Conservation (phyloP, 2,888 invertebrate genomes). For the Drosophila neonasuta region DNA sequence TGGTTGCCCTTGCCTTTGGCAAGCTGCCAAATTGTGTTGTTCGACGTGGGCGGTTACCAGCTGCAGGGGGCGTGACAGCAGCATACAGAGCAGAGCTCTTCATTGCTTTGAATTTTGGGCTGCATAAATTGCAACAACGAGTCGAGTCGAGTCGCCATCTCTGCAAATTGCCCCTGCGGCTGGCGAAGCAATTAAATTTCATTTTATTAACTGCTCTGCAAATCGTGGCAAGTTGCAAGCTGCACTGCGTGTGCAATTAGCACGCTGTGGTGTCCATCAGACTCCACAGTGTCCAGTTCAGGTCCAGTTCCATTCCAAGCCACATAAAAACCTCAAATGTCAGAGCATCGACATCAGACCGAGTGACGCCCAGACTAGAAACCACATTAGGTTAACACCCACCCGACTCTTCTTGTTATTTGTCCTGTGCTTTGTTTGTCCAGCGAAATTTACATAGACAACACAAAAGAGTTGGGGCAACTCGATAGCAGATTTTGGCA, state of each 20-base stretch:
- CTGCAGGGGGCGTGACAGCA: slow-evolving; percentile 26
- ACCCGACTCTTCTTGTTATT: slow-evolving; percentile 11
- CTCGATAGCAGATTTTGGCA: slow-evolving; percentile 7
- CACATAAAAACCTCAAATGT: slow-evolving; percentile 34
- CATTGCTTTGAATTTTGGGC: slow-evolving; percentile 33
- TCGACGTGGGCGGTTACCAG: slow-evolving; percentile 43
- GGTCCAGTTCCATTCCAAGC: not conserved
- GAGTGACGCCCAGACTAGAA: slow-evolving; percentile 18
- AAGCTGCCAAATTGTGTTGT: slow-evolving; percentile 68
- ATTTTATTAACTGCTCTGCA: slow-evolving; percentile 63
- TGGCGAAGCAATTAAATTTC: slow-evolving; percentile 68
- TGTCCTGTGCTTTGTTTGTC: slow-evolving; percentile 18
- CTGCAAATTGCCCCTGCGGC: slow-evolving; percentile 63
- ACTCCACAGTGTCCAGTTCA: not conserved
- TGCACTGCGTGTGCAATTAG: slow-evolving; percentile 64
- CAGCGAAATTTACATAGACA: slow-evolving; percentile 35
- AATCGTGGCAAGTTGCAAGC: slow-evolving; percentile 40
- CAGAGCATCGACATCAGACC: slow-evolving; percentile 37
- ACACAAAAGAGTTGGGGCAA: not conserved
- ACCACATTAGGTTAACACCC: slow-evolving; percentile 42
- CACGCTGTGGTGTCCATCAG: slow-evolving; percentile 12
- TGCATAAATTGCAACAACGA: slow-evolving; percentile 54
- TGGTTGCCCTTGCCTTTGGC: slow-evolving; percentile 50
- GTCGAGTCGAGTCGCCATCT: not conserved
- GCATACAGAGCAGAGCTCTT: slow-evolving; percentile 42